Evolutionary conservation across 2,797 vertebrate species (phyloP).

Genomic region (Galagoides demidoff): DNA sequence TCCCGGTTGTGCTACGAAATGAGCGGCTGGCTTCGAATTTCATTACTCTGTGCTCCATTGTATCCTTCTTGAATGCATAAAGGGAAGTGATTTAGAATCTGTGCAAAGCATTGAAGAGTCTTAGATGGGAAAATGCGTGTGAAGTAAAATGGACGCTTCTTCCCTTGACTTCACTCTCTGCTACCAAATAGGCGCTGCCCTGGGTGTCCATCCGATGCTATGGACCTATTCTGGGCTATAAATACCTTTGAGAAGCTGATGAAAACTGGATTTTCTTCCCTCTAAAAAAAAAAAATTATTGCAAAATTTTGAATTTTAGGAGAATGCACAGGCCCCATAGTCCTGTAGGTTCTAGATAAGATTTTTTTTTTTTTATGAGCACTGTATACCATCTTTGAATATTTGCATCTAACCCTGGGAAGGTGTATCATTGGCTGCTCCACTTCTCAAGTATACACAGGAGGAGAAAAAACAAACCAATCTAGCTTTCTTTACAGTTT

Average conservation of each 20-base stretch:
- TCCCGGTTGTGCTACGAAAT: background rate
- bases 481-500: background rate
- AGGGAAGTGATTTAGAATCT: background rate
- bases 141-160: background rate
- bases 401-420: background rate
- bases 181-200: background rate
- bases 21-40: background rate
- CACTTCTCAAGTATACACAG: background rate
- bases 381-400: background rate
- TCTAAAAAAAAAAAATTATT: background rate
- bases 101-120: background rate
- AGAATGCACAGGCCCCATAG: background rate
- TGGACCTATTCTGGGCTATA: background rate
- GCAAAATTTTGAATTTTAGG: conserved; percentile 20
- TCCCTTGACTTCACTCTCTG: background rate
- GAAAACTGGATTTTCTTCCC: background rate
- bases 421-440: background rate
- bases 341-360: background rate
- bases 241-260: background rate
- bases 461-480: background rate
- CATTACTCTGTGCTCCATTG: background rate
- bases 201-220: background rate
- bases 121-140: background rate
- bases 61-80: background rate
- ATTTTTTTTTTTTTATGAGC: background rate